Evolutionary conservation across 2,888 invertebrate genomes (phyloP).

Genomic region (Eledona agricola): DNA sequence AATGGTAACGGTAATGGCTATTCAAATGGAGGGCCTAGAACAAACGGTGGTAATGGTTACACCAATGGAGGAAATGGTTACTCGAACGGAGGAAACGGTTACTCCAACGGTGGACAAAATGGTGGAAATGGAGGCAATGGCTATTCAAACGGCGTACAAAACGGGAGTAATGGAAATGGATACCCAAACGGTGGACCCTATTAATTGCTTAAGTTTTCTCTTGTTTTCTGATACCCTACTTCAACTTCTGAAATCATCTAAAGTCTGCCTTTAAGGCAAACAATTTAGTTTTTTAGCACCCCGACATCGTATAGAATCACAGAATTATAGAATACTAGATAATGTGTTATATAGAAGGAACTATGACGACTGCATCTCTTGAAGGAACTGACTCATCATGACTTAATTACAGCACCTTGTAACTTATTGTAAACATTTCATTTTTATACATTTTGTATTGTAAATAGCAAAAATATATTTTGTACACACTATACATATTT

Average conservation of each 20-base stretch:
- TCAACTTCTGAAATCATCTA: background rate
- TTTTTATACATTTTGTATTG: no score
- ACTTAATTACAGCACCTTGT: slow-evolving; percentile 3
- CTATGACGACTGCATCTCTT: slow-evolving; percentile 20
- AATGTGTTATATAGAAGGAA: no score
- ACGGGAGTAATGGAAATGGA: slow-evolving; percentile 29
- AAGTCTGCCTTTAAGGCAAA: slow-evolving; percentile 1
- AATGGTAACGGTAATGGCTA: slow-evolving; percentile 36
- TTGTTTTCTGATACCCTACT: slow-evolving; percentile 30
- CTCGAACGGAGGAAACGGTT: slow-evolving; percentile 24
- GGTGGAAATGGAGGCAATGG: slow-evolving; percentile 24
- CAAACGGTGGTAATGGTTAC: slow-evolving; percentile 41
- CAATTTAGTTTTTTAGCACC: background rate
- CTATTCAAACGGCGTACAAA: slow-evolving; percentile 1
- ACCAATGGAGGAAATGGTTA: slow-evolving; percentile 41
- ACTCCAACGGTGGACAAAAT: slow-evolving; percentile 4
- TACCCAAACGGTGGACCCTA: slow-evolving; percentile 48
- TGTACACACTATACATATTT: background rate
- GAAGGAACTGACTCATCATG: slow-evolving; percentile 11
- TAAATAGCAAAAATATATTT: slow-evolving; percentile 5
- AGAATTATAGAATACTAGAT: no score
- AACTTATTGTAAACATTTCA: slow-evolving; percentile 6
- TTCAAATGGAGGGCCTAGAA: background rate
- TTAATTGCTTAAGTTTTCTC: slow-evolving; percentile 40
- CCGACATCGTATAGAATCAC: no score